phyloP scores from a whole-genome alignment of 2,888 invertebrate genomes.

The Platypus cylindrus region DNA sequence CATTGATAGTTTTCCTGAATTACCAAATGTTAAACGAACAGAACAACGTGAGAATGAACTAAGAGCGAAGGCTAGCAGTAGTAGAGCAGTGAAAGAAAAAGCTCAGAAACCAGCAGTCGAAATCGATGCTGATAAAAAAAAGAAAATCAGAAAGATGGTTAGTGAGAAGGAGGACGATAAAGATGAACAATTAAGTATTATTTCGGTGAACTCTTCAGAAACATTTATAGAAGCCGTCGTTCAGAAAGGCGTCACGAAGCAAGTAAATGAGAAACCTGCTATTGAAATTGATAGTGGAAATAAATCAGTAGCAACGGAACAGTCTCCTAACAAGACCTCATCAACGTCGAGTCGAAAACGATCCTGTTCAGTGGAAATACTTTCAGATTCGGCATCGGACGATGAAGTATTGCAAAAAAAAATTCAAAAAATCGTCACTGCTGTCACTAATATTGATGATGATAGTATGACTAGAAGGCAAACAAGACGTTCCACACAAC shows the following conservation, averaged over 20 bases:
- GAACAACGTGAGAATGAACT: constrained; percentile 47
- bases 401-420: constrained; percentile 16
- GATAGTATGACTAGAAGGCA: constrained; percentile 16
- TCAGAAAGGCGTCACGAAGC: background rate
- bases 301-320: background rate
- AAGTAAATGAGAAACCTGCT: background rate
- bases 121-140: too few relatives aligned
- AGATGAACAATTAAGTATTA: background rate
- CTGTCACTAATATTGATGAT: constrained; percentile 4
- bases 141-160: constrained; percentile 2
- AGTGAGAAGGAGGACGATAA: constrained; percentile 1
- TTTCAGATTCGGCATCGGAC: constrained; percentile 11
- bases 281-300: constrained; percentile 1
- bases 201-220: too few relatives aligned
- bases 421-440: constrained; percentile 7
- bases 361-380: constrained; percentile 4
- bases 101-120: constrained; percentile 6
- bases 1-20: constrained; percentile 52
- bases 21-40: constrained; percentile 49
- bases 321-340: background rate
- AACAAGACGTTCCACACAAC: constrained; percentile 19
- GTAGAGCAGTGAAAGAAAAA: constrained; percentile 1
- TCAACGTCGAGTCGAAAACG: constrained; percentile 8
- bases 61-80: constrained; percentile 36
- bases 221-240: background rate